Percentiles rank a stretch among this genome's conserved stretches.
Evolutionary conservation across 2,797 vertebrate genomes (phyloP).

Genomic region (Anguilla marmorata): DNA sequence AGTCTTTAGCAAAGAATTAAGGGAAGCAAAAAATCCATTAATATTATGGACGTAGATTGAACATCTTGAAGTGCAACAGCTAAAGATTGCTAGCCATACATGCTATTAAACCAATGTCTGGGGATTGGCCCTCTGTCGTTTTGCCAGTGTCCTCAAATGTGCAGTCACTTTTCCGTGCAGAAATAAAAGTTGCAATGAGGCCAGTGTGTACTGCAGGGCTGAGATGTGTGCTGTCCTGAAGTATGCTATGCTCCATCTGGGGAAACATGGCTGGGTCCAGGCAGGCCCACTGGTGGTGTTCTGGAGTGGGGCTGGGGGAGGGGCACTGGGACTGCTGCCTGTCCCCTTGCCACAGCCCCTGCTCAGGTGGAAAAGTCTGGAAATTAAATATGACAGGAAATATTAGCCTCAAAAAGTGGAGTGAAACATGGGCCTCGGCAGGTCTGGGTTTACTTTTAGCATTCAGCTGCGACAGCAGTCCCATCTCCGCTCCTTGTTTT

Average conservation of each 20-base stretch:
- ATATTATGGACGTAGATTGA: background rate
- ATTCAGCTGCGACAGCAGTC: background rate
- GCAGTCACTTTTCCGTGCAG: background rate
- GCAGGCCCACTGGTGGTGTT: slow-evolving; percentile 3
- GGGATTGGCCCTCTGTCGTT: background rate
- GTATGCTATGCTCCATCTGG: background rate
- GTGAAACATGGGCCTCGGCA: background rate
- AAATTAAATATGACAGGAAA: slow-evolving; percentile 30
- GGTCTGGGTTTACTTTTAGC: background rate
- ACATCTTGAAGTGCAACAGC: background rate
- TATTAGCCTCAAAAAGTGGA: slow-evolving; percentile 9
- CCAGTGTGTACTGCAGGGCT: background rate
- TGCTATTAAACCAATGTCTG: background rate
- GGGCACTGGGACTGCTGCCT: background rate
- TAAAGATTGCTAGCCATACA: background rate
- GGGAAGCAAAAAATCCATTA: background rate
- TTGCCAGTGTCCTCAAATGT: background rate
- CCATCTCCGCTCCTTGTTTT: slow-evolving; percentile 11
- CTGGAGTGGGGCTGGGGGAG: background rate
- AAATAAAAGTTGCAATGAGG: background rate
- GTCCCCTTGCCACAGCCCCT: background rate
- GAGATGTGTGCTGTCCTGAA: background rate
- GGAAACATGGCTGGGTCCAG: background rate
- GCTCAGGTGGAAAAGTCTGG: slow-evolving; percentile 5
- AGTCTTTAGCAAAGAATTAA: background rate